A percentile compares a stretch with the other conserved stretches of the same genome.
Evolutionary conservation across 2,888 invertebrate species (phyloP).

Genomic region (Tanaodytes sp.): DNA sequence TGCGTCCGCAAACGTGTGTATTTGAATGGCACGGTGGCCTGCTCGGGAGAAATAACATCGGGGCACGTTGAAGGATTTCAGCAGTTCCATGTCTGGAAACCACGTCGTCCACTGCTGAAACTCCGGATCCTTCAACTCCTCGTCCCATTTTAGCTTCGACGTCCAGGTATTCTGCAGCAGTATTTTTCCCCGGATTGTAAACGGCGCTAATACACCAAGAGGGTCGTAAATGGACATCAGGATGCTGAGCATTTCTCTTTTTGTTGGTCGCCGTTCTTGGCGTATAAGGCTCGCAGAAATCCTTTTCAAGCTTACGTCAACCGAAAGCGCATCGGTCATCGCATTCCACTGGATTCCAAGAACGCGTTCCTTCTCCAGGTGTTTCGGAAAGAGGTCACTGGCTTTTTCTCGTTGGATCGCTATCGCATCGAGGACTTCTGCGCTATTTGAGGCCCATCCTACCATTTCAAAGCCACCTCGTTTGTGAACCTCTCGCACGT

Average conservation of each 20-base stretch:
- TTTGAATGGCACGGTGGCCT: neutral
- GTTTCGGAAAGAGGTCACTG: too few relatives aligned
- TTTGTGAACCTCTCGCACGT: neutral
- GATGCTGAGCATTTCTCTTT: neutral
- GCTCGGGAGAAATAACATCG: neutral
- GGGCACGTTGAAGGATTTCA: neutral
- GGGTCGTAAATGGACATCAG: neutral
- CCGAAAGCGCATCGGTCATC: neutral
- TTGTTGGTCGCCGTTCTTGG: neutral
- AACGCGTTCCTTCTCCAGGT: too few relatives aligned
- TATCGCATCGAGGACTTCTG: slow-evolving; percentile 34
- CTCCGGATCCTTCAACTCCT: neutral
- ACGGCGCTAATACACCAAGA: neutral
- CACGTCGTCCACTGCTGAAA: neutral
- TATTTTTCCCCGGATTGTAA: neutral
- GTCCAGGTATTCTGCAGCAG: neutral
- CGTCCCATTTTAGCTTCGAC: neutral
- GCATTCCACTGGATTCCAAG: neutral
- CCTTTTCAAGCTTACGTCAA: neutral
- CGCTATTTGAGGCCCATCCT: slow-evolving; percentile 15
- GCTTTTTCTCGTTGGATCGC: too few relatives aligned
- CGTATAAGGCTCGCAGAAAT: neutral
- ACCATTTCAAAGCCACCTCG: neutral
- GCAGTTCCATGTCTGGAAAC: too few relatives aligned
- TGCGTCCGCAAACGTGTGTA: neutral